Percentiles rank a stretch among this genome's conserved stretches.
Evolutionary conservation across 2,797 vertebrate genomes (phyloP).

Genomic region (Hypotaenidia okinawae): DNA sequence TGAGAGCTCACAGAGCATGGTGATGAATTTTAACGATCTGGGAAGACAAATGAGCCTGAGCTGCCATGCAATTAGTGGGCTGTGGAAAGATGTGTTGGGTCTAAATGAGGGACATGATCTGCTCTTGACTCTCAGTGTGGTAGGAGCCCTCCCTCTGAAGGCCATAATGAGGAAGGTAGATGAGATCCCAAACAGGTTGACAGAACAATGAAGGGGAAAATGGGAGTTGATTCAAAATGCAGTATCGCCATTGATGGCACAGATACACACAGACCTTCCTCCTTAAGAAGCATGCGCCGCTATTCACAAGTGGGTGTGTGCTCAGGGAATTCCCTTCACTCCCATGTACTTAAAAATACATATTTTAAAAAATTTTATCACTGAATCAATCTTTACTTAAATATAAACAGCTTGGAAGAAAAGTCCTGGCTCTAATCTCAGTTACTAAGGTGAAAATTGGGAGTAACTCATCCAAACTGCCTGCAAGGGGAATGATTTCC

Average conservation of each 20-base stretch:
- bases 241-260: not conserved
- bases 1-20: constrained; percentile 74
- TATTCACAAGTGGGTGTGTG: not conserved
- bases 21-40: constrained; percentile 86
- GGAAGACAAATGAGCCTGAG: constrained; percentile 89
- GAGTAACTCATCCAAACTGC: not conserved
- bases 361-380: fast-evolving
- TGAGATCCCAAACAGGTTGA: constrained; percentile 80
- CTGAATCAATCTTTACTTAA: not conserved
- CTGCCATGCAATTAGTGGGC: constrained; percentile 87
- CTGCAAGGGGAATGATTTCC: not conserved
- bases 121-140: constrained; percentile 88
- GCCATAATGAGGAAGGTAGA: constrained; percentile 86
- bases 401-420: not conserved
- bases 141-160: constrained; percentile 86
- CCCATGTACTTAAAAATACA: not conserved
- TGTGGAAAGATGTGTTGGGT: constrained; percentile 87
- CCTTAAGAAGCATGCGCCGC: not conserved
- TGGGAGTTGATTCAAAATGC: constrained; percentile 56
- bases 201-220: constrained; percentile 76
- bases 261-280: not conserved
- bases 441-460: not conserved
- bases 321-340: not conserved
- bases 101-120: constrained; percentile 94
- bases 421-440: not conserved